phyloP scores from a whole-genome alignment of 2,797 vertebrate species.

The Chloroceryle inda region DNA sequence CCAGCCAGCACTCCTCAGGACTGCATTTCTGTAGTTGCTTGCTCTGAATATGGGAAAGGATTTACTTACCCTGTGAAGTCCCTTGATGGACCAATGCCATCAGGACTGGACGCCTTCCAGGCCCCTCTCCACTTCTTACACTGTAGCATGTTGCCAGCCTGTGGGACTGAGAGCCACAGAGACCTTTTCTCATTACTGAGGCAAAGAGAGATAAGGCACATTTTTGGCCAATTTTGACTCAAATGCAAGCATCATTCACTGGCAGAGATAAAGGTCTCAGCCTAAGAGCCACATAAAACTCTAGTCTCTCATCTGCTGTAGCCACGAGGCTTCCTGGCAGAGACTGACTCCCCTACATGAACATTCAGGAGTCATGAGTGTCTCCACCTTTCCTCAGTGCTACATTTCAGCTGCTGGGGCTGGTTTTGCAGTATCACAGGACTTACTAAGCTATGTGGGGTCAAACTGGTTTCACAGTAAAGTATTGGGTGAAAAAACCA shows the following conservation, averaged over 20 bases:
- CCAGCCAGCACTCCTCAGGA: background rate
- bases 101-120: background rate
- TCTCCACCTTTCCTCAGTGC: background rate
- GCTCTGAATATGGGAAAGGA: background rate
- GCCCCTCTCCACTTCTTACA: background rate
- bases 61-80: background rate
- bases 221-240: background rate
- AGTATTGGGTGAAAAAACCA: background rate
- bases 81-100: background rate
- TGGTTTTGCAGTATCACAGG: background rate
- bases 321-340: background rate
- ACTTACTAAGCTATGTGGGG: fast-evolving
- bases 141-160: background rate
- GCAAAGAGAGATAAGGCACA: background rate
- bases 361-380: fast-evolving
- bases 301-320: background rate
- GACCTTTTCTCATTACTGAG: background rate
- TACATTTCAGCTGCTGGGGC: background rate
- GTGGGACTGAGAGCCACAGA: background rate
- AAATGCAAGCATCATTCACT: background rate
- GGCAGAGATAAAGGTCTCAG: background rate
- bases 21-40: background rate
- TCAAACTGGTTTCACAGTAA: background rate
- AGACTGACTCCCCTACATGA: background rate
- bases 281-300: background rate